These are phyloP conservation scores for Triops cancriformis DNA, from an alignment of 1,140 invertebrate species.

Conservation along the genomic window DNA sequence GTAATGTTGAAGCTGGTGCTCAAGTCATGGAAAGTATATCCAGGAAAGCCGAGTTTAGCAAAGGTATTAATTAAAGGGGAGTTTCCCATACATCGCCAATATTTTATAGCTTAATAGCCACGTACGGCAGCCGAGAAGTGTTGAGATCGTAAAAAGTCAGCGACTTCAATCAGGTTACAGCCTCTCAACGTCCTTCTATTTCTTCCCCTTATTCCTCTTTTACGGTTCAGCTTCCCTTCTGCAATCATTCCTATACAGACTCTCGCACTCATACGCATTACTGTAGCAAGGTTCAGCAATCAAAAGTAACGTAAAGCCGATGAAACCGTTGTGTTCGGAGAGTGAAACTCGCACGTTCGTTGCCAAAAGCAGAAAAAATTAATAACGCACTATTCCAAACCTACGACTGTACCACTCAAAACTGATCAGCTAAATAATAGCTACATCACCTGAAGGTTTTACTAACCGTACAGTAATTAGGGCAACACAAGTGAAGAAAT, in stretches of 20 bases:
- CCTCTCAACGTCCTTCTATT: constrained; percentile 6
- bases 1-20: no score
- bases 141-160: constrained; percentile 6
- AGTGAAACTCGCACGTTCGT: not conserved
- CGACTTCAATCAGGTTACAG: constrained; percentile 13
- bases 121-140: constrained; percentile 8
- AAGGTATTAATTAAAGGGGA: constrained; percentile 2
- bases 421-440: no score
- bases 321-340: not conserved
- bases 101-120: constrained; percentile 2
- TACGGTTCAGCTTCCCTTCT: not conserved
- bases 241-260: constrained; percentile 6
- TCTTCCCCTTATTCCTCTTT: not conserved
- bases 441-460: no score
- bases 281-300: not conserved
- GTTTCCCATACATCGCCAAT: not conserved
- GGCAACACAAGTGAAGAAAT: no score
- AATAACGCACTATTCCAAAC: not conserved
- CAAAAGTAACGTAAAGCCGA: not conserved
- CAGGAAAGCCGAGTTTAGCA: not conserved
- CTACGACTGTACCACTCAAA: not conserved
- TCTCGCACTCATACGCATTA: not conserved
- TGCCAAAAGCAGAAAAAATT: not conserved
- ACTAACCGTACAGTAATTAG: no score
- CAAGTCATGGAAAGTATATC: not conserved